Base-by-base conservation (phyloP, 2,888 invertebrate species). In the Rhamnusium bicolor region DNA sequence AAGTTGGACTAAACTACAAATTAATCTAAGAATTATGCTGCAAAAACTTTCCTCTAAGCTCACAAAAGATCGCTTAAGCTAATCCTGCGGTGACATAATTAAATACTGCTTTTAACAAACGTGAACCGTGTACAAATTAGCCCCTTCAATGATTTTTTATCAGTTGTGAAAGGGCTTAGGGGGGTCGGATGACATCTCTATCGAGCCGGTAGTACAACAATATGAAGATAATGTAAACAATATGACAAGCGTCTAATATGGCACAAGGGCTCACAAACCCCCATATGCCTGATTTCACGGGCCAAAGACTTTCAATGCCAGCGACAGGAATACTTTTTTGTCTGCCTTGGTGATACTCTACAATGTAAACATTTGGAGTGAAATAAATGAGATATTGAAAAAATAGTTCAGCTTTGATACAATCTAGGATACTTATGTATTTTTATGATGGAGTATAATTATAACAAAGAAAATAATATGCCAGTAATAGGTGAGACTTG, bases 231-330 rank as follows among this genome's bases (percentile, higher is more conserved):
- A 86, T 88, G 87, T 87, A 88, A 88, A 88, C 88, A 88, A 87
- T 87, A 88, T 87, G 87, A 87, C 87, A 87, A 86, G 87, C 88
- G 85, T 84, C 86, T 88, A 88, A 88, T 88, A 86, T 86, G 82
- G 84, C 83, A 84, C 83, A 84, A 83, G 84, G 81, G 78, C 77
- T 70, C 69, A 75, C n/a, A 69, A 67, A 79, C 79, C 82, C 51
- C 82, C 78, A 76, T 80, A 80, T 79, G 77, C 74, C 77, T 82
- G 83, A 85, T 85, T 85, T 85, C 81, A 85, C 84, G 85, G 83
- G 78, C 82, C 82, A 81, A 58, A 74, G 81, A 77, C 69, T 77
- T 78, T 79, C 80, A 84, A 84, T 84, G 73, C 76, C 75, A 51
- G 54, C 63, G 78, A 79, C 78, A 74, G 82, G 80, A 79, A 79